Evolutionary conservation across 2,888 invertebrate genomes (phyloP).

Genomic region (Chironomus tentans): DNA sequence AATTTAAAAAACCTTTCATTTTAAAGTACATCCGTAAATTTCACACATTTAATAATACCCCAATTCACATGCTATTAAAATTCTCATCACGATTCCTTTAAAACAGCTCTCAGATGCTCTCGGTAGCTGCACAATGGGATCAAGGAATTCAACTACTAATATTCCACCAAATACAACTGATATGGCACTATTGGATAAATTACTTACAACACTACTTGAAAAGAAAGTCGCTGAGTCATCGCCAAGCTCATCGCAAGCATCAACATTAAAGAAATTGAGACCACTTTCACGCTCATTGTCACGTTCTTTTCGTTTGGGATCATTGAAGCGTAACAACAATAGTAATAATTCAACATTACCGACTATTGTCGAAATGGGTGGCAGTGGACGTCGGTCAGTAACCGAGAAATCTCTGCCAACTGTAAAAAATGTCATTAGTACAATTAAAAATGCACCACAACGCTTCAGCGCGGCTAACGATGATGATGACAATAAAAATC

Average conservation of each 20-base stretch:
- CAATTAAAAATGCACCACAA: constrained; percentile 35
- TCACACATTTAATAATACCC: too few species aligned
- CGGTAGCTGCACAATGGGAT: constrained; percentile 30
- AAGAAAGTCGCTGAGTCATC: constrained; percentile 38
- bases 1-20: too few species aligned
- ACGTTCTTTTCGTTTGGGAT: constrained; percentile 35
- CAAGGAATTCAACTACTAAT: constrained; percentile 31
- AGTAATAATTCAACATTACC: constrained; percentile 35
- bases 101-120: constrained; percentile 35
- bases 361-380: constrained; percentile 39
- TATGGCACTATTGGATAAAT: constrained; percentile 53
- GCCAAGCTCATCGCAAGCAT: background rate
- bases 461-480: constrained; percentile 31
- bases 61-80: too few species aligned
- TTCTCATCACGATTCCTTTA: too few species aligned
- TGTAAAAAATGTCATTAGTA: constrained; percentile 37
- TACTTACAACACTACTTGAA: constrained; percentile 52
- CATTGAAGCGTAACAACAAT: constrained; percentile 8
- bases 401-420: constrained; percentile 29
- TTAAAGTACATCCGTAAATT: too few species aligned
- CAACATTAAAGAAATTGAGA: background rate
- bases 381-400: background rate
- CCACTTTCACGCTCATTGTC: constrained; percentile 36
- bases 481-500: constrained; percentile 37
- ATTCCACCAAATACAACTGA: constrained; percentile 47